Percentiles rank a stretch among this genome's conserved stretches.
phyloP scores from a whole-genome alignment of 2,797 vertebrate species.

The Amazona ochrocephala region DNA sequence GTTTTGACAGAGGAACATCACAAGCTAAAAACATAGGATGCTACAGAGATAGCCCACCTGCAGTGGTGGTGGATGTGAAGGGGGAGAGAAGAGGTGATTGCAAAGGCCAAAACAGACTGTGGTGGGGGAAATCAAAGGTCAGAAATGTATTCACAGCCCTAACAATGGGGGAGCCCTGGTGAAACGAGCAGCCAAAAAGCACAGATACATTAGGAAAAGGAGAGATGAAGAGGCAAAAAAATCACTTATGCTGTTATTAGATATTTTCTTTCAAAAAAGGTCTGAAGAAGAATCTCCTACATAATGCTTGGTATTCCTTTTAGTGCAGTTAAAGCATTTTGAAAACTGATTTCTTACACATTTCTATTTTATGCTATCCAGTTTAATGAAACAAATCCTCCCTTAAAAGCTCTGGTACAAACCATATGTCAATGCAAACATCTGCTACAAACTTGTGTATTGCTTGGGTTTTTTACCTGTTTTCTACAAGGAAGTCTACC shows the following conservation, averaged over 20 bases:
- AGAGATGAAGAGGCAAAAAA: background rate
- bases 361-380: background rate
- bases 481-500: slow-evolving; percentile 88
- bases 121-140: slow-evolving; percentile 55
- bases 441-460: background rate
- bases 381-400: background rate
- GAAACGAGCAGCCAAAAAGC: slow-evolving; percentile 42
- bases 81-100: slow-evolving; percentile 53
- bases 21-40: slow-evolving; percentile 68
- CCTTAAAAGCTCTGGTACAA: background rate
- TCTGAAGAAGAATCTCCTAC: background rate
- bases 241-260: background rate
- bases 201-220: slow-evolving; percentile 26
- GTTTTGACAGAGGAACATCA: slow-evolving; percentile 59
- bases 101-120: slow-evolving; percentile 57
- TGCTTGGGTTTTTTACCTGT: slow-evolving; percentile 74
- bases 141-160: slow-evolving; percentile 57
- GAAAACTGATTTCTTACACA: background rate
- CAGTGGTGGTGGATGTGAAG: slow-evolving; percentile 46
- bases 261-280: background rate
- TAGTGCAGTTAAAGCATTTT: background rate
- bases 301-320: background rate
- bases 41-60: slow-evolving; percentile 68
- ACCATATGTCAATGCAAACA: background rate
- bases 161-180: slow-evolving; percentile 18